A percentile compares a stretch with the other conserved stretches of the same genome.
phyloP scores from a whole-genome alignment of 2,797 vertebrate genomes.

The Platalea minor region DNA sequence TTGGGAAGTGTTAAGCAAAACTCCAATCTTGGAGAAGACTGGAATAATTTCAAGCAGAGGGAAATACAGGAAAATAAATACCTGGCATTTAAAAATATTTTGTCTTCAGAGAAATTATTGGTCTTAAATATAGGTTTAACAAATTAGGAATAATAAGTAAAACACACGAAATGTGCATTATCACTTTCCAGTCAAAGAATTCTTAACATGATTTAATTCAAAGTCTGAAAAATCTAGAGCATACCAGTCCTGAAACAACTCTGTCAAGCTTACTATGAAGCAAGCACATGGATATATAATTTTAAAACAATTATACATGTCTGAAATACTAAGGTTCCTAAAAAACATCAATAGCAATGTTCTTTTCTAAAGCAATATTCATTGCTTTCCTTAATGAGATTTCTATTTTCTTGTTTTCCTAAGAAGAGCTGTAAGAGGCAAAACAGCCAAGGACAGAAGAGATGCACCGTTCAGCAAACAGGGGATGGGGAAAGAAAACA shows the following conservation, averaged over 20 bases:
- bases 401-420: neutral
- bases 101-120: slow-evolving; percentile 20
- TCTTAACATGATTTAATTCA: neutral
- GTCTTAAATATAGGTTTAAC: slow-evolving; percentile 21
- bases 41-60: neutral
- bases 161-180: neutral
- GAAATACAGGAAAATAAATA: neutral
- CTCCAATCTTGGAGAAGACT: neutral
- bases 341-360: neutral
- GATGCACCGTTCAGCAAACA: neutral
- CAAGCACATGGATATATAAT: neutral
- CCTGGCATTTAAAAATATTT: slow-evolving; percentile 12
- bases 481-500: neutral
- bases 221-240: neutral
- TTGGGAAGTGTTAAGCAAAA: neutral
- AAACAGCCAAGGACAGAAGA: neutral
- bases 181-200: neutral
- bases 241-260: neutral
- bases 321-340: neutral
- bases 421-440: neutral
- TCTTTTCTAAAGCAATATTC: neutral
- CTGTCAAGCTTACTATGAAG: neutral
- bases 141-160: neutral
- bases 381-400: neutral
- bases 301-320: neutral